phyloP scores from a whole-genome alignment of 1,140 invertebrate genomes.

The Homalodisca vitripennis region DNA sequence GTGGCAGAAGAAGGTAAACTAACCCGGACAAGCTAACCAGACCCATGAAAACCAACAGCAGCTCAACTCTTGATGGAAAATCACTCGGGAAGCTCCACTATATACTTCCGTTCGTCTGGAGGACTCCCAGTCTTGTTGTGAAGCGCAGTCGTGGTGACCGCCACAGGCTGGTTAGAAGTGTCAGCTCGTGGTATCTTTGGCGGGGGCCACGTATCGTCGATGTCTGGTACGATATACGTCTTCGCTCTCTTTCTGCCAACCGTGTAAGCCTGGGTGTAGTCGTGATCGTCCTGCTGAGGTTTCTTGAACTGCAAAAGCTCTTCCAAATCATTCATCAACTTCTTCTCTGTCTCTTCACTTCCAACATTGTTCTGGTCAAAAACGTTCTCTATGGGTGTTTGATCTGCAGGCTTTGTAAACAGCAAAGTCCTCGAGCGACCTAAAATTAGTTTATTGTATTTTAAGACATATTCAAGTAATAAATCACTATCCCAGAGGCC shows the following conservation, averaged over 20 bases:
- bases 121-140: slow-evolving; percentile 9
- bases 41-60: slow-evolving; percentile 8
- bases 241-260: slow-evolving; percentile 24
- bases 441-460: no score
- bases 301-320: slow-evolving; percentile 49
- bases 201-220: slow-evolving; percentile 51
- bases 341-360: slow-evolving; percentile 31
- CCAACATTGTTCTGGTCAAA: slow-evolving; percentile 34
- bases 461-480: no score
- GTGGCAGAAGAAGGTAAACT: not conserved
- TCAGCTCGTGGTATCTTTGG: slow-evolving; percentile 40
- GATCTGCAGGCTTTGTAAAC: slow-evolving; percentile 44
- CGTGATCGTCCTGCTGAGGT: slow-evolving; percentile 50
- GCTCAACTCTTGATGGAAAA: not conserved
- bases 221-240: slow-evolving; percentile 48
- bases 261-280: slow-evolving; percentile 48
- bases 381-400: slow-evolving; percentile 30
- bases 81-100: slow-evolving; percentile 1
- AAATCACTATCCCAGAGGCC: no score
- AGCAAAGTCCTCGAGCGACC: slow-evolving; percentile 51
- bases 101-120: not conserved
- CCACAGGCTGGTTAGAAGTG: not conserved
- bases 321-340: slow-evolving; percentile 49
- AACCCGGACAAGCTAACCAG: slow-evolving; percentile 11
- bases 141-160: no score